Evolutionary conservation across 2,888 invertebrate species (phyloP).

Genomic region (Hirudinaria manillensis): DNA sequence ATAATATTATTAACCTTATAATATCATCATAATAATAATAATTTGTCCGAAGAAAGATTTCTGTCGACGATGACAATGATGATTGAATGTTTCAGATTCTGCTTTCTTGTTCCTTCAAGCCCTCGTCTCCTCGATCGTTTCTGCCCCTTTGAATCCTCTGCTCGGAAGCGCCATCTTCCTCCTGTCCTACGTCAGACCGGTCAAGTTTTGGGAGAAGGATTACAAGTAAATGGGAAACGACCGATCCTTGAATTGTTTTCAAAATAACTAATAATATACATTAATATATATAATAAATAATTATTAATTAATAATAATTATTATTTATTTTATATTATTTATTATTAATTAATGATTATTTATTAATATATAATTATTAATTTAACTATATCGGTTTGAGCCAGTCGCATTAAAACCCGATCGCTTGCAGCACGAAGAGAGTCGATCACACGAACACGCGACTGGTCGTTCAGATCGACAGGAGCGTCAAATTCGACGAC

Average conservation of each 20-base stretch:
- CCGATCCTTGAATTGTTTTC: neutral
- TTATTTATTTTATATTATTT: neutral
- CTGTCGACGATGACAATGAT: no score
- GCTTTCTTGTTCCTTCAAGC: constrained; percentile 95
- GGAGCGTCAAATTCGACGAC: constrained; percentile 84
- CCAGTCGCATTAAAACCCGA: neutral
- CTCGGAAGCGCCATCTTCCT: constrained; percentile 96
- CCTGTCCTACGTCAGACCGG: constrained; percentile 94
- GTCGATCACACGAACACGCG: constrained; percentile 96
- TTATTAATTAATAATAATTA: neutral
- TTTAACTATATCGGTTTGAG: neutral
- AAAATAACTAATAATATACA: neutral
- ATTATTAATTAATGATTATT: neutral
- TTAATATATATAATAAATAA: neutral
- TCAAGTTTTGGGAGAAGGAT: constrained; percentile 98
- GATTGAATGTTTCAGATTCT: constrained; percentile 61
- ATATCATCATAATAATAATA: no score
- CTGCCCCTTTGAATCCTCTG: constrained; percentile 91
- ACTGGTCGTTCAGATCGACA: constrained; percentile 84
- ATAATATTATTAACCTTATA: no score
- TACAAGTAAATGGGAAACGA: constrained; percentile 65
- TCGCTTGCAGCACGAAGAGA: constrained; percentile 67
- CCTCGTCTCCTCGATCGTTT: constrained; percentile 81
- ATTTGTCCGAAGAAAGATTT: no score
- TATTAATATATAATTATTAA: neutral